These are phyloP conservation scores for Luscinia luscinia DNA, from an alignment of 2,797 vertebrate genomes.

Conservation along the genomic window DNA sequence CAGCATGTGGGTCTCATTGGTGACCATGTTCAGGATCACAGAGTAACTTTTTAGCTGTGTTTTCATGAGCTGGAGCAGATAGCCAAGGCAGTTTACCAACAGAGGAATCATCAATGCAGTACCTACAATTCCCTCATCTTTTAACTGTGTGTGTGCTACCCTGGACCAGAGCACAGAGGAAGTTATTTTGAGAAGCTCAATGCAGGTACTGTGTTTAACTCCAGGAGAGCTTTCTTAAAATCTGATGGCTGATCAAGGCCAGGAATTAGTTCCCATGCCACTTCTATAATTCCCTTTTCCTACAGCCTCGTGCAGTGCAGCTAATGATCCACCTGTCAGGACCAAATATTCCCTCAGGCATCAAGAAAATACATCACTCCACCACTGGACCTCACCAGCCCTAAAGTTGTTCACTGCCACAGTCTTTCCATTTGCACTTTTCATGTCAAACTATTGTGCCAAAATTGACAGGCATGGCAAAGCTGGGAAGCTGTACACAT, in stretches of 20 bases:
- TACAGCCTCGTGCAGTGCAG: not conserved
- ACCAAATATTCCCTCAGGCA: slow-evolving; percentile 24
- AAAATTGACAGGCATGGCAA: slow-evolving; percentile 30
- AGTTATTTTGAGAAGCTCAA: not conserved
- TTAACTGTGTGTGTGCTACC: not conserved
- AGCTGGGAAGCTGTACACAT: not conserved
- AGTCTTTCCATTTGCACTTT: not conserved
- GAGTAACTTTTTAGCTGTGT: not conserved
- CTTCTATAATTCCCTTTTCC: not conserved
- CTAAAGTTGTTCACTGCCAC: not conserved
- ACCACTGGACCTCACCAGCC: not conserved
- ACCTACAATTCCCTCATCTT: not conserved
- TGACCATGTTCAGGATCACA: not conserved
- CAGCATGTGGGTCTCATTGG: not conserved
- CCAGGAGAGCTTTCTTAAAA: not conserved
- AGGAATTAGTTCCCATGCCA: not conserved
- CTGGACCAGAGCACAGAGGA: not conserved
- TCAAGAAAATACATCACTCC: not conserved
- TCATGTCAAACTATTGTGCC: slow-evolving; percentile 1
- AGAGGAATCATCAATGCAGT: not conserved
- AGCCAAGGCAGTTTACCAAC: not conserved
- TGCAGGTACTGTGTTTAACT: not conserved
- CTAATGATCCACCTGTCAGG: not conserved
- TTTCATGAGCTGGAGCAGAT: not conserved
- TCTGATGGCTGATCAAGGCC: not conserved